Base-by-base conservation (phyloP, 2,888 invertebrate species). In the Nesidiocoris tenuis region DNA sequence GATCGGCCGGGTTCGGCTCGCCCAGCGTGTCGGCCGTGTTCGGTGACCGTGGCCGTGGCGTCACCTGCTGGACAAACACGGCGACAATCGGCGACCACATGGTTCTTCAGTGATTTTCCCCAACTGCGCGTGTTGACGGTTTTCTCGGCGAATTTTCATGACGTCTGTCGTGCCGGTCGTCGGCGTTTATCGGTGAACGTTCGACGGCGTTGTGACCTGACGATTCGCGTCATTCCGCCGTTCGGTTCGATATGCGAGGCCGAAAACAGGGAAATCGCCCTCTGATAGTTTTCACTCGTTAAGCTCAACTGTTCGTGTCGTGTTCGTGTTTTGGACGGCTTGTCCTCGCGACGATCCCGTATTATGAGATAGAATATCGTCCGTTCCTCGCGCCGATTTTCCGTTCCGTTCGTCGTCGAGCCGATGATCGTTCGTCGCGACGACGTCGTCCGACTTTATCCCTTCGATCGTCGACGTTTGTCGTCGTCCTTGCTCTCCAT, bases 61-160 rank as follows among this genome's bases (percentile, higher is more conserved):
- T 59, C 70, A 70, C 25, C 70, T 70, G 22, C 21, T 61, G 70
- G 70, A 21, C 72, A 72, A 72, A 72, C 72, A 72, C 54, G 2
- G 72, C 61, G 57, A 39, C 55, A 17, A 19, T 12, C 25, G 61
- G 25, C 19, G 63, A 72, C 72, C 72, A 72, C 72, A 72, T 72
- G 72, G 72, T 63, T 72, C 24, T 65, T 22, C 17, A 5, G 12
- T 23, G 65, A n/a, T 19, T 23, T 65, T 65, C 65, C 17, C 25
- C 9, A 2, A 24, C 16, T 22, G 63, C 16, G n/a, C 21, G n/a
- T 22, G 63, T 63, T 63, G 63, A 17, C 59, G 19, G 59, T 5
- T 59, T 59, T 5, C 5, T 59, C 19, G 59, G 59, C 5, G 12
- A 59, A 18, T 59, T 18, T 17, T 17, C 3, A 9, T 5, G n/a